phyloP scores from a whole-genome alignment of 2,797 vertebrate species.

The Cyprinodon diabolis region DNA sequence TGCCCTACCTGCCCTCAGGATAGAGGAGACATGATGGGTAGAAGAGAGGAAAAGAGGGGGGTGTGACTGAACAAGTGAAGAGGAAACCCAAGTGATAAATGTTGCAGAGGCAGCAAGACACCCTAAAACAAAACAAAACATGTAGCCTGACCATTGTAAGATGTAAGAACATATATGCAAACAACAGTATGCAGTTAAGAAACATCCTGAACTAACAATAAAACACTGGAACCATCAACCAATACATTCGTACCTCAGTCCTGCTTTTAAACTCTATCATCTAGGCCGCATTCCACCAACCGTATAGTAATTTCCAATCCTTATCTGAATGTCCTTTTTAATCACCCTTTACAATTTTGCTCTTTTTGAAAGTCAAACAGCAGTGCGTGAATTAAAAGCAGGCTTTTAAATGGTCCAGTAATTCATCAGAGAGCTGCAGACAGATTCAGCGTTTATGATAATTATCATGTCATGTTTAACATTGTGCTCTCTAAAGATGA shows the following conservation, averaged over 20 bases:
- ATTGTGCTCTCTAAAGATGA: constrained; percentile 3
- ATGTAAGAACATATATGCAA: constrained; percentile 83
- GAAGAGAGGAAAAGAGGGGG: constrained; percentile 38
- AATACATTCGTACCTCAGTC: constrained; percentile 72
- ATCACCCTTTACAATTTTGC: constrained; percentile 43
- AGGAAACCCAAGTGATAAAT: constrained; percentile 49
- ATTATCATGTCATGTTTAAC: constrained; percentile 22
- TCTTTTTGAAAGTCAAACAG: constrained; percentile 39
- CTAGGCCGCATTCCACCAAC: constrained; percentile 44
- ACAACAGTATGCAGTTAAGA: constrained; percentile 76
- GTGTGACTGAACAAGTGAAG: constrained; percentile 45
- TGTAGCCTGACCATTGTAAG: constrained; percentile 77
- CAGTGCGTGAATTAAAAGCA: constrained; percentile 17
- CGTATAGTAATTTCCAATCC: constrained; percentile 48
- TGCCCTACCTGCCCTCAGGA: constrained; percentile 94
- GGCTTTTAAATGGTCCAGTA: constrained; percentile 17
- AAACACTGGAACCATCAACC: constrained; percentile 44
- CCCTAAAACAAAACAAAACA: constrained; percentile 53
- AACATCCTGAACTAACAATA: constrained; percentile 50
- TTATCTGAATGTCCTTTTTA: constrained; percentile 51
- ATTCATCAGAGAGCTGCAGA: constrained; percentile 40
- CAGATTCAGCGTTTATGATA: constrained; percentile 37
- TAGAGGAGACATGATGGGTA: constrained; percentile 64
- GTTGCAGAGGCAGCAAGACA: constrained; percentile 44
- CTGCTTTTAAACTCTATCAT: constrained; percentile 53